Conservation (phyloP, 2,113 vertebrate species). For the Dolichallabes microphthalmus region DNA sequence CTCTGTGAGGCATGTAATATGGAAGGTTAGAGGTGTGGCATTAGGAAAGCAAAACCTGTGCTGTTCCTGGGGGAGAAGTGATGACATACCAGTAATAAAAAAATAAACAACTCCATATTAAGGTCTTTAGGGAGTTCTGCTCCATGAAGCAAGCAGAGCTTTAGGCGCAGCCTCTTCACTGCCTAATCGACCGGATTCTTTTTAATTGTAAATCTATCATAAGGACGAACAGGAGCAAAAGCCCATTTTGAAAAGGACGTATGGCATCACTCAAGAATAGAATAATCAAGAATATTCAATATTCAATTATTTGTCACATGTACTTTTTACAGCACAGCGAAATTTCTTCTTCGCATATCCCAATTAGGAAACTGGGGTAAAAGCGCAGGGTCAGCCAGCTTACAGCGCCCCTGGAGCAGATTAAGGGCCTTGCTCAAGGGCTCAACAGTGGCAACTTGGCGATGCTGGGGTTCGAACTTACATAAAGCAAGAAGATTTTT, state of each 20-base stretch:
- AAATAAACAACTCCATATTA: neutral
- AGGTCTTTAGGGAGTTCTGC: neutral
- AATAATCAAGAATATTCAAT: too few relatives aligned
- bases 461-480: too few relatives aligned
- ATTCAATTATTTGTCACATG: too few relatives aligned
- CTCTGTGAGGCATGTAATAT: slow-evolving; percentile 27
- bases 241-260: neutral
- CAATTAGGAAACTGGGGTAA: too few relatives aligned
- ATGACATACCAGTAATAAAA: neutral
- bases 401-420: too few relatives aligned
- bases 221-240: neutral
- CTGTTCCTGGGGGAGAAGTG: neutral
- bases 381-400: too few relatives aligned
- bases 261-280: neutral
- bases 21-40: neutral
- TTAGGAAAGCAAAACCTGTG: neutral
- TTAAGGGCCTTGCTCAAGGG: too few relatives aligned
- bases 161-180: neutral
- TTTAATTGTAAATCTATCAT: neutral
- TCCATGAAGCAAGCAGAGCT: neutral
- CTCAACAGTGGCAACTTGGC: too few relatives aligned
- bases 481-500: neutral
- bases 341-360: too few relatives aligned
- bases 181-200: neutral
- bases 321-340: too few relatives aligned